Evolutionary conservation across 1,140 invertebrate genomes (phyloP).

Genomic region (Teleogryllus occipitalis): DNA sequence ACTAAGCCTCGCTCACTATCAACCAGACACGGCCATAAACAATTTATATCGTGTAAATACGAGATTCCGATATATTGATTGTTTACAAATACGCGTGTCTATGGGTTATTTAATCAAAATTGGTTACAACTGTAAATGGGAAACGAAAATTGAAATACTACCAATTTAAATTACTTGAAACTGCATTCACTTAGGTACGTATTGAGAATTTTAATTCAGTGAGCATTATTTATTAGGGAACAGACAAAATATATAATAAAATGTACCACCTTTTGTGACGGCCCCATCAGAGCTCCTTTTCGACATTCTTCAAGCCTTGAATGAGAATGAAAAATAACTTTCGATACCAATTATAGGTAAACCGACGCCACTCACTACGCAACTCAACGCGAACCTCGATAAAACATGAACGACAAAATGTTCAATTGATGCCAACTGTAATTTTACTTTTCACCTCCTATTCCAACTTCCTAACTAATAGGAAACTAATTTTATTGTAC

Average conservation of each 20-base stretch:
- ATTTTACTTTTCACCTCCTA: too few relatives aligned
- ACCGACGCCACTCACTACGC: background rate
- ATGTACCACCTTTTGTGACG: background rate
- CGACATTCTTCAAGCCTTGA: background rate
- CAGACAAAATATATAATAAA: background rate
- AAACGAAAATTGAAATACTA: background rate
- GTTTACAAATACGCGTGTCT: background rate
- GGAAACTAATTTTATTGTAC: too few relatives aligned
- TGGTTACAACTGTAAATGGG: background rate
- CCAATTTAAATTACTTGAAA: background rate
- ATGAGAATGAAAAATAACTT: background rate
- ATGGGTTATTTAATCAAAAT: background rate
- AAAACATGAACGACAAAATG: too few relatives aligned
- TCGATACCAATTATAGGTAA: background rate
- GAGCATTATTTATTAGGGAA: too few relatives aligned
- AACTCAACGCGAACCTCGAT: background rate
- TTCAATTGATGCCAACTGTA: too few relatives aligned
- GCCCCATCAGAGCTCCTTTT: background rate
- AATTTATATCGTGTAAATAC: background rate
- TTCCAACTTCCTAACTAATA: too few relatives aligned
- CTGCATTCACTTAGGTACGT: background rate
- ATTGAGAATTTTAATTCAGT: background rate
- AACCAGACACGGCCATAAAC: background rate
- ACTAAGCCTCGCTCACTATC: background rate
- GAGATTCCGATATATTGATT: background rate